These are phyloP conservation scores for Drosophila algonquin DNA, from an alignment of 2,888 invertebrate species.

Conservation along the genomic window DNA sequence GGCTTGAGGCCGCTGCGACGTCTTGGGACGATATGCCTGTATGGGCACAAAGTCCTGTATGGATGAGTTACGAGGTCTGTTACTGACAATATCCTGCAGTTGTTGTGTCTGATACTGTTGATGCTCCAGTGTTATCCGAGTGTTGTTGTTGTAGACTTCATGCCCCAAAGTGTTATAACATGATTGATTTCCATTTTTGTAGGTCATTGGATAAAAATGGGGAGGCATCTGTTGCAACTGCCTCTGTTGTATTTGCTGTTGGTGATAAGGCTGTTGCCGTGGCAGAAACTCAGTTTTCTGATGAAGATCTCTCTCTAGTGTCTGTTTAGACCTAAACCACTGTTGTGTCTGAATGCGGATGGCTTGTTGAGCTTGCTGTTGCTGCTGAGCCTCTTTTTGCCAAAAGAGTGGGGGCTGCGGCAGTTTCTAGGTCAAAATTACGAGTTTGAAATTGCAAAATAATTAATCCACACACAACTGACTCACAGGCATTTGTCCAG, in stretches of 20 bases:
- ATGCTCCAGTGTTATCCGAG: not conserved
- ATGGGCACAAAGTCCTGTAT: constrained; percentile 67
- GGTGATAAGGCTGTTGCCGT: constrained; percentile 8
- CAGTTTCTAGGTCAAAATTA: constrained; percentile 51
- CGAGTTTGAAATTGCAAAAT: not conserved
- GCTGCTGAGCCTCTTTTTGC: constrained; percentile 61
- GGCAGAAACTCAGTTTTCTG: not conserved
- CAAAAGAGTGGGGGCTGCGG: constrained; percentile 76
- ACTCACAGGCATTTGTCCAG: constrained; percentile 56
- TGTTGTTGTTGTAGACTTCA: not conserved
- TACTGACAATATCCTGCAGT: constrained; percentile 2
- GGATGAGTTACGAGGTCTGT: constrained; percentile 25
- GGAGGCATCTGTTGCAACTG: constrained; percentile 8
- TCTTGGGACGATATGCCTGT: constrained; percentile 61
- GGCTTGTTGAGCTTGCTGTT: constrained; percentile 41
- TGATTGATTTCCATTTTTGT: constrained; percentile 1
- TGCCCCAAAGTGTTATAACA: not conserved
- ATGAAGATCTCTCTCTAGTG: not conserved
- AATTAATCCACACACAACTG: too few species aligned
- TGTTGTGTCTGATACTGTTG: constrained; percentile 15
- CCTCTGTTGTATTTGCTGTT: constrained; percentile 14
- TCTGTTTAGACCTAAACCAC: constrained; percentile 5
- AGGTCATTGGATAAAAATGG: not conserved
- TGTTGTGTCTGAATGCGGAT: constrained; percentile 16
- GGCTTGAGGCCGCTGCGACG: not conserved